Conservation (phyloP, 2,888 invertebrate species). For the Rhabditoides inermis region DNA sequence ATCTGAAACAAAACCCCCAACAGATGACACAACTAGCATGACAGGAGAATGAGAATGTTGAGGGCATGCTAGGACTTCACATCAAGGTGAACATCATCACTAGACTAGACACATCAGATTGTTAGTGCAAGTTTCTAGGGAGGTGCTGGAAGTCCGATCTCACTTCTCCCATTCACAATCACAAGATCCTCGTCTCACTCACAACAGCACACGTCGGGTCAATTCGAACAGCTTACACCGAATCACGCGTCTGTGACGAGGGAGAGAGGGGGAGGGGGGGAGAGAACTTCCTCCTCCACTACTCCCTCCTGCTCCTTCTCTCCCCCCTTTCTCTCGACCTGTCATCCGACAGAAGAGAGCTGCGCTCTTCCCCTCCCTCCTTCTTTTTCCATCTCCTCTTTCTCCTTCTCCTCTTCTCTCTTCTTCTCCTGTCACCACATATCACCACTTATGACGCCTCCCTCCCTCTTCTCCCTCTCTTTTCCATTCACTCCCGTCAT, state of each 20-base stretch:
- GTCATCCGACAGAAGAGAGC: conserved; percentile 2
- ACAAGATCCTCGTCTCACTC: too few species aligned
- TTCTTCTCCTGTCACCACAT: neutral
- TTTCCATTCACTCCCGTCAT: neutral
- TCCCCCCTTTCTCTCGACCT: neutral
- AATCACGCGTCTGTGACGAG: neutral
- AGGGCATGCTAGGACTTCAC: too few species aligned
- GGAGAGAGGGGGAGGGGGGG: neutral
- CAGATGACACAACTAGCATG: too few species aligned
- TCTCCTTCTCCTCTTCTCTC: neutral
- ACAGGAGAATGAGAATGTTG: too few species aligned
- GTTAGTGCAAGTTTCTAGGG: too few species aligned
- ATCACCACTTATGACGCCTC: conserved; percentile 2
- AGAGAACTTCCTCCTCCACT: conserved; percentile 1
- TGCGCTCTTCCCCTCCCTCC: neutral
- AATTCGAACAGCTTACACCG: neutral
- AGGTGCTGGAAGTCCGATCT: too few species aligned
- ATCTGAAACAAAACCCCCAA: too few species aligned
- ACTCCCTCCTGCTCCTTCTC: neutral
- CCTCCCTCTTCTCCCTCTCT: neutral
- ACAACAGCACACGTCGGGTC: too few species aligned
- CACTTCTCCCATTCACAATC: too few species aligned
- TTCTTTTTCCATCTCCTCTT: conserved; percentile 1
- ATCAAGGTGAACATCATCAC: too few species aligned
- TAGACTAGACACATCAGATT: too few species aligned